A percentile compares a stretch with the other conserved stretches of the same genome.
Conservation (phyloP, 2,888 invertebrate genomes). For the Scaptomyza parva region DNA sequence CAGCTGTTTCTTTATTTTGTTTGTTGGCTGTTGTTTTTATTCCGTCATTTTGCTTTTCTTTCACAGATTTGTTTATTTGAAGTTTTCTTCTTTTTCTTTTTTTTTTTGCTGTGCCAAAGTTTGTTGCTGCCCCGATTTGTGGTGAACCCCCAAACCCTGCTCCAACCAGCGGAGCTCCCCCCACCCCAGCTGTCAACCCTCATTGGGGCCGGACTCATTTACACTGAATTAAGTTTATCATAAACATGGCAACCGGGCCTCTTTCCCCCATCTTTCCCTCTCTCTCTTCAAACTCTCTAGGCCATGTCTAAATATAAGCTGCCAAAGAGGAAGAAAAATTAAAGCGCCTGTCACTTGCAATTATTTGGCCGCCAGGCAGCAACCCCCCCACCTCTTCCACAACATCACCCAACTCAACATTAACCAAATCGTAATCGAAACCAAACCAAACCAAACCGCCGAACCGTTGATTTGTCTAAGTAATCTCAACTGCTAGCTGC, state of each 20-base stretch:
- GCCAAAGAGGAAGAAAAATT: constrained; percentile 76
- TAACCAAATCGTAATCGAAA: constrained; percentile 59
- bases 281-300: background rate
- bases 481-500: constrained; percentile 37
- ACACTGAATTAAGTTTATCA: constrained; percentile 81
- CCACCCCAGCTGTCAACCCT: constrained; percentile 54
- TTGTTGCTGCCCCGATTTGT: constrained; percentile 41
- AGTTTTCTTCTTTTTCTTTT: constrained; percentile 54
- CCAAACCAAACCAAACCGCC: constrained; percentile 37
- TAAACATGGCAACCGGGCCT: constrained; percentile 66
- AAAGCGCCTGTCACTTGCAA: constrained; percentile 83
- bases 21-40: constrained; percentile 21
- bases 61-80: constrained; percentile 77
- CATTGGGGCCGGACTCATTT: constrained; percentile 71
- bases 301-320: constrained; percentile 67
- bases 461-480: constrained; percentile 55
- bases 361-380: constrained; percentile 75
- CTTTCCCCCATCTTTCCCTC: background rate
- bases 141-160: constrained; percentile 20
- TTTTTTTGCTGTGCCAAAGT: constrained; percentile 37
- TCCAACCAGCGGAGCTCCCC: background rate
- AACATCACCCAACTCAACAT: constrained; percentile 26
- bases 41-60: constrained; percentile 60
- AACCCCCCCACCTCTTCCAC: constrained; percentile 2
- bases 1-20: constrained; percentile 47